Evolutionary conservation across 2,888 invertebrate genomes (phyloP), one percentile per base, ranked within the genome.

Genomic region (Prionchulus punctatus): DNA sequence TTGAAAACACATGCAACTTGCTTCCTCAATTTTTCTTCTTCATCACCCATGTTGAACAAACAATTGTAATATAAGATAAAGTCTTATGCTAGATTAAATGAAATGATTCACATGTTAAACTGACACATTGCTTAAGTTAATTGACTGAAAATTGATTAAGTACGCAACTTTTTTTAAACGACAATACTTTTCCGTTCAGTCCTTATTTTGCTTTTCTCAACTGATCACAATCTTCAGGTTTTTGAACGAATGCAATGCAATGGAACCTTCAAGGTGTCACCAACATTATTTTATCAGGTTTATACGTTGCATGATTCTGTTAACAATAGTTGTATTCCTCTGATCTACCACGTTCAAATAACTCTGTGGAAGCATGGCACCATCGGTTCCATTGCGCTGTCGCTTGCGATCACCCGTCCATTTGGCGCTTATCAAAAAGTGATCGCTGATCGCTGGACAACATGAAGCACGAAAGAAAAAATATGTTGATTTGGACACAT

Each of bases 281-380:
- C 50, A 30, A 26, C 7, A 4, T 28, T 49, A 26, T 49, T 49
- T 30, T 30, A 49, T 26, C 50, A 49, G 50, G 28, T 49, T 26
- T 49, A 49, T 21, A 49, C 50, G 4, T 28, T 49, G 26, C 50
- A 49, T 30, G 50, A 4, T 21, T 26, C 12, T 26, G 15, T 28
- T 30, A 28, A 49, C 21, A 26, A 49, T 15, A 23, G 7, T 3
- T 26, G 27, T 7, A 26, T 49, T 49, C 50, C 50, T 7, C 30
- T 30, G 30, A 30, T 30, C 23, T 49, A 3, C 30, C 28, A 4
- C 26, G 30, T 28, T 28, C 50, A 7, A 49, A 49, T 23, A 49
- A 49, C 21, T 26, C 50, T 12, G 50, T 49, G 27, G 50, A 49
- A 30, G 50, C 28, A 15, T 28, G 50, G 50, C 50, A 49, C 50